Base-by-base conservation (phyloP, 2,113 vertebrate species). In the Pseudopodoces humilis region DNA sequence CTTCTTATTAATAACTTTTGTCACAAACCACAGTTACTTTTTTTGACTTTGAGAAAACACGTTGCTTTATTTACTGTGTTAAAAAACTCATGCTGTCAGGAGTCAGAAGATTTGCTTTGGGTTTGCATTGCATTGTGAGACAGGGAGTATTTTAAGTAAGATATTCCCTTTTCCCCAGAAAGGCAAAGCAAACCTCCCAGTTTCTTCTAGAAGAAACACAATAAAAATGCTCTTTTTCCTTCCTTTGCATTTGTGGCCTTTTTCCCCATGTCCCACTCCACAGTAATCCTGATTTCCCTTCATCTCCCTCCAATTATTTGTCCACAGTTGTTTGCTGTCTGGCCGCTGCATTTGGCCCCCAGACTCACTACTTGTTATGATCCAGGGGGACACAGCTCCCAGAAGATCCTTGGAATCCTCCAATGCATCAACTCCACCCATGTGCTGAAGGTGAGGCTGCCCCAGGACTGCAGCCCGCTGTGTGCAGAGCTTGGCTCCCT, bases 11-110 rank as follows among this genome's bases (percentile, higher is more conserved):
- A 86, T 64, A 93, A 93, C 28, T 88, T 96, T 35, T 7, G n/a
- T 55, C 83, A 83, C 79, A 83, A 74, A 81, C 19, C 33, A 25
- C 44, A 37, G 47, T 60, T 83, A 43, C 55, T 43, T 78, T 88
- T 69, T 93, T 49, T 91, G 93, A 88, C 94, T 94, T 83, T 85
- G 82, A 76, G 69, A 76, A 89, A 91, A 55, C 47, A 44, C 11
- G 33, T 83, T 90, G 71, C 47, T 55, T 86, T 90, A 74, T 90
- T 94, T 94, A 93, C 75, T 75, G 43, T 37, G 56, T 71, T 63
- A 87, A 72, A 86, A 95, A 74, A 20, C 46, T 69, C 81, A 39
- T 11, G 8, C 65, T 95, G 75, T 71, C 86, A 85, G 44, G 44
- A 92, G 60, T 24, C 62, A 47, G 41, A 82, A 28, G n/a, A 70